A percentile compares a stretch with the other conserved stretches of the same genome.
Conservation (phyloP, 2,113 vertebrate genomes). For the Xenopus laevis region DNA sequence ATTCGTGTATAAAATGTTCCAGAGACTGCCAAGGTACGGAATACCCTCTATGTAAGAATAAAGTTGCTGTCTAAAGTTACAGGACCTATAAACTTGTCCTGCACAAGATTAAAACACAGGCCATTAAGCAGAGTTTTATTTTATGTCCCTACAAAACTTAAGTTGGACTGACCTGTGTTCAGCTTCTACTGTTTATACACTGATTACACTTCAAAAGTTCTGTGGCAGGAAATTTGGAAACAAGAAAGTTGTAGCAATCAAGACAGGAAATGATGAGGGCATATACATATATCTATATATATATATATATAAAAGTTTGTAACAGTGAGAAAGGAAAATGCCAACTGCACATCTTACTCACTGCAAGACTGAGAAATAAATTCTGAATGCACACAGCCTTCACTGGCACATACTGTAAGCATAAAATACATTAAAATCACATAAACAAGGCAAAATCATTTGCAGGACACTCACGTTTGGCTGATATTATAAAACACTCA, state of each 20-base stretch:
- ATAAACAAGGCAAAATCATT: too few relatives aligned
- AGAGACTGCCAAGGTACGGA: not conserved
- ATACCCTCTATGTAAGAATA: slow-evolving; percentile 6
- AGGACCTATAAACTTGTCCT: slow-evolving; percentile 12
- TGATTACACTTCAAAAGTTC: slow-evolving; percentile 44
- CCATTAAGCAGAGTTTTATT: slow-evolving; percentile 38
- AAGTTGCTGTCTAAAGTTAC: slow-evolving; percentile 21
- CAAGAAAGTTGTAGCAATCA: slow-evolving; percentile 37
- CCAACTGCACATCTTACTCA: slow-evolving; percentile 15
- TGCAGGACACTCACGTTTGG: too few relatives aligned
- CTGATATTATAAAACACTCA: too few relatives aligned
- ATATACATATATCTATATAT: not conserved
- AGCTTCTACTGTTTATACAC: slow-evolving; percentile 5
- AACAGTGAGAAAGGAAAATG: slow-evolving; percentile 17
- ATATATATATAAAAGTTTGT: not conserved
- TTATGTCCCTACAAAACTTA: slow-evolving; percentile 23
- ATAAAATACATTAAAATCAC: too few relatives aligned
- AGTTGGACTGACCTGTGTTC: slow-evolving; percentile 15
- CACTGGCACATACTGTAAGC: too few relatives aligned
- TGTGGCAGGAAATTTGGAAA: slow-evolving; percentile 27
- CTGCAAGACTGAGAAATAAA: too few relatives aligned
- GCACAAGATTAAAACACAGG: slow-evolving; percentile 23
- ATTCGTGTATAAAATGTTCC: not conserved
- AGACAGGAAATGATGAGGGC: slow-evolving; percentile 40
- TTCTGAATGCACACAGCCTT: too few relatives aligned